Percentiles rank a stretch among this genome's conserved stretches.
phyloP scores from a whole-genome alignment of 2,797 vertebrate species.

The Falco peregrinus region DNA sequence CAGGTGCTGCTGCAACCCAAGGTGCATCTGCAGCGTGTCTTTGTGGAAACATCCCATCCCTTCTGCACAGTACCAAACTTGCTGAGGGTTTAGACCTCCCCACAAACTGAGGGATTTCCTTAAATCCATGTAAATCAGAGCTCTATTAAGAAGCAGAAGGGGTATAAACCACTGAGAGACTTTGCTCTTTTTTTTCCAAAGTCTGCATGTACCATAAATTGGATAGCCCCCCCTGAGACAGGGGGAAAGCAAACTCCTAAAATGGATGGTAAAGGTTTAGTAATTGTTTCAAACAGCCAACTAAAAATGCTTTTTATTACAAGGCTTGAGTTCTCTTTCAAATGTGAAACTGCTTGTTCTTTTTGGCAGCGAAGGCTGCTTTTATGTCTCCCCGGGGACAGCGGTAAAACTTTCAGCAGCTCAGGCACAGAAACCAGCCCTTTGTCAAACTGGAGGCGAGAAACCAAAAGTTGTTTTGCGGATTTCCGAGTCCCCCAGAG shows the following conservation, averaged over 20 bases:
- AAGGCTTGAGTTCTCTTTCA: slow-evolving; percentile 7
- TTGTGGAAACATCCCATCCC: neutral
- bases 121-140: neutral
- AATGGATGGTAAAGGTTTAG: neutral
- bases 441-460: neutral
- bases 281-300: slow-evolving; percentile 52
- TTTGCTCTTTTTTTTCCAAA: neutral
- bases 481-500: neutral
- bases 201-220: neutral
- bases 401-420: slow-evolving; percentile 53
- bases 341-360: neutral
- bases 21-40: rapidly evolving
- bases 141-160: neutral
- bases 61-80: neutral
- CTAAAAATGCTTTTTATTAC: slow-evolving; percentile 28
- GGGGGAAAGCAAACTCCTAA: slow-evolving; percentile 9
- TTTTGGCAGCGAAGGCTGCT: slow-evolving; percentile 44
- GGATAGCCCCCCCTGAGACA: neutral
- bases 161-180: neutral
- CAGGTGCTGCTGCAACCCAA: rapidly evolving
- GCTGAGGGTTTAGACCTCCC: neutral
- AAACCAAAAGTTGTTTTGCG: slow-evolving; percentile 2
- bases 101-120: neutral
- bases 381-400: slow-evolving; percentile 25
- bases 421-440: slow-evolving; percentile 20